Base-by-base conservation (phyloP, 2,888 invertebrate genomes). In the Eugnorisma glareosa region DNA sequence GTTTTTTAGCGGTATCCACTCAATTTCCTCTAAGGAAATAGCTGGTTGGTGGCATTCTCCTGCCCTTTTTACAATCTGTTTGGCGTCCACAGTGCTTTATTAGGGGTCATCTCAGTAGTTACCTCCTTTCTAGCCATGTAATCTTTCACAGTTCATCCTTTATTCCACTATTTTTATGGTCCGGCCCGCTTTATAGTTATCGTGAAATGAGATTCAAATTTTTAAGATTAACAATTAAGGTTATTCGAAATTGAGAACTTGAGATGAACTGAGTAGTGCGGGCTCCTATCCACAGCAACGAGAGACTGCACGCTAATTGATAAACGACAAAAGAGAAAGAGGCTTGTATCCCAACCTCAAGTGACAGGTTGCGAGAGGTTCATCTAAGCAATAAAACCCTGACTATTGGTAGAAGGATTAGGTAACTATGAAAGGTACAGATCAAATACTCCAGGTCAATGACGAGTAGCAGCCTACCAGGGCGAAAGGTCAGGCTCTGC, bases 401-500 rank as follows among this genome's bases (percentile, higher is more conserved):
- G 28, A 43, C 24, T 51, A 21, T 18, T n/a, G 28, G 6, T 35
- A 51, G 35, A n/a, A 76, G 18, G 35, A 21, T 72, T 59, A 67
- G 48, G 48, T 67, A 79, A 68, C 40, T 63, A 54, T 40, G 35
- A 57, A 57, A 79, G 40, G 28, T 37, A 79, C 35, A 48, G 35
- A 78, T 57, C 37, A 68, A 69, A 81, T 76, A n/a, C 68, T 73
- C 24, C 72, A 77, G 77, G 72, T 81, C 81, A 81, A 77, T 81
- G 72, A 81, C 81, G 51, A 81, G 77, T 68, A 48, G 31, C 80
- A 69, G 77, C 68, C 64, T 77, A 66, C 51, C 77, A 73, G 81
- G 59, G 68, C 61, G 48, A 81, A 81, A 81, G 81, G 77, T 81
- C 77, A 81, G 48, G 37, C 68, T 66, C 51, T 81, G 59, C 68